phyloP scores from a whole-genome alignment of 2,797 vertebrate genomes.

The Notolepis coatsorum region DNA sequence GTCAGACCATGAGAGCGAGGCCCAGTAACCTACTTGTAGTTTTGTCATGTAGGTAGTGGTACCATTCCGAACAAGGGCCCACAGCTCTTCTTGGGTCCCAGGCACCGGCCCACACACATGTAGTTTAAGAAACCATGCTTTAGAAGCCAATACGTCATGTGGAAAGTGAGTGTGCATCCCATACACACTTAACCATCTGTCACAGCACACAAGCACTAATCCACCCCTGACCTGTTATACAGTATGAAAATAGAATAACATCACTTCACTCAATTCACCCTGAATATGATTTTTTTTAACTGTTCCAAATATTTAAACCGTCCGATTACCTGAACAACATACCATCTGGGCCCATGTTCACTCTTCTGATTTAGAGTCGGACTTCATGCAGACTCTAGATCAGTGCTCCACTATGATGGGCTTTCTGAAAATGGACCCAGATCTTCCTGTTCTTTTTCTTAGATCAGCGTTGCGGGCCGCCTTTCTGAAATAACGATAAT shows the following conservation, averaged over 20 bases:
- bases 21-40: too few relatives aligned
- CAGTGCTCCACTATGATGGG: background rate
- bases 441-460: background rate
- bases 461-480: background rate
- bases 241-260: constrained; percentile 18
- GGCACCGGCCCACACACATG: too few relatives aligned
- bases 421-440: background rate
- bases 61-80: too few relatives aligned
- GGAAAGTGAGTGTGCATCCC: constrained; percentile 1
- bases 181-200: constrained; percentile 26
- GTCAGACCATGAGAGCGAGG: too few relatives aligned
- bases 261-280: background rate
- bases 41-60: too few relatives aligned
- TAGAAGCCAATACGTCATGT: constrained; percentile 30
- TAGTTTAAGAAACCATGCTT: too few relatives aligned
- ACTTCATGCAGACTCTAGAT: too few relatives aligned
- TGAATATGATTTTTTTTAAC: background rate
- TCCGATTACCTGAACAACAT: constrained; percentile 15
- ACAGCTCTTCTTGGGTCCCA: too few relatives aligned
- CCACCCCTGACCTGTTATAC: constrained; percentile 14
- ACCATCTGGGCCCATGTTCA: background rate
- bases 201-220: constrained; percentile 13
- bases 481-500: background rate
- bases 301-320: constrained; percentile 11
- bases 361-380: too few relatives aligned